phyloP scores from a whole-genome alignment of 1,140 invertebrate species.

The Holcopasites calliopsidis region DNA sequence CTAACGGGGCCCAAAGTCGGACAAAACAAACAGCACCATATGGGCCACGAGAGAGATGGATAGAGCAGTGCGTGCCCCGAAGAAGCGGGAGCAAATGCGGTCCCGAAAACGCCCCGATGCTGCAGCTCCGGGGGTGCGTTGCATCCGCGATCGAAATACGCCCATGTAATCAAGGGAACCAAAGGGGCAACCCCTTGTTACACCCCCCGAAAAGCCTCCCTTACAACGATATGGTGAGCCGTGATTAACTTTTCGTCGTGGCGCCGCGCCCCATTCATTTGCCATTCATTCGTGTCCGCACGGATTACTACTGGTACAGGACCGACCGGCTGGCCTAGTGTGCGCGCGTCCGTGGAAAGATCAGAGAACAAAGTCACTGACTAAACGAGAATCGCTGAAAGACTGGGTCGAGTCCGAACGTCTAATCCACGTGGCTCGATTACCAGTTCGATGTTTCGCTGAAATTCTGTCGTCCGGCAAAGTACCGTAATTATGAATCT shows the following conservation, averaged over 20 bases:
- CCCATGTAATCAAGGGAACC: conserved; percentile 79
- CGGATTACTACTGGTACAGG: conserved; percentile 68
- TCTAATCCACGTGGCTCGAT: conserved; percentile 1
- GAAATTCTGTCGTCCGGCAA: background rate
- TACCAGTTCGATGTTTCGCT: background rate
- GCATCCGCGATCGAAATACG: conserved; percentile 68
- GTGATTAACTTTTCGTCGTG: conserved; percentile 80
- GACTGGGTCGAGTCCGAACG: background rate
- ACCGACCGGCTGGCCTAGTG: conserved; percentile 34
- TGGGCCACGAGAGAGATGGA: conserved; percentile 48
- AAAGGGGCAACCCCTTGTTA: conserved; percentile 61
- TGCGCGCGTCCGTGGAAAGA: conserved; percentile 45
- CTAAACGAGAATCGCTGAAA: conserved; percentile 55
- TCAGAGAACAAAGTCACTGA: conserved; percentile 54
- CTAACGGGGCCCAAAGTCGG: conserved; percentile 61
- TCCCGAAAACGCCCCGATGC: conserved; percentile 34
- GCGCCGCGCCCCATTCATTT: conserved; percentile 78
- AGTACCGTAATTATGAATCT: conserved; percentile 8
- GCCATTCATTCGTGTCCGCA: conserved; percentile 79
- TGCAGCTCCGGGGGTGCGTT: conserved; percentile 45
- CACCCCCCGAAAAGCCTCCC: conserved; percentile 72
- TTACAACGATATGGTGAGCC: conserved; percentile 76
- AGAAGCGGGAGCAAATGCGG: background rate
- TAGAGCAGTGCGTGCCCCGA: background rate
- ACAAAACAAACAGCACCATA: conserved; percentile 72